phyloP scores from a whole-genome alignment of 2,888 invertebrate species.

The Fabriciana adippe region DNA sequence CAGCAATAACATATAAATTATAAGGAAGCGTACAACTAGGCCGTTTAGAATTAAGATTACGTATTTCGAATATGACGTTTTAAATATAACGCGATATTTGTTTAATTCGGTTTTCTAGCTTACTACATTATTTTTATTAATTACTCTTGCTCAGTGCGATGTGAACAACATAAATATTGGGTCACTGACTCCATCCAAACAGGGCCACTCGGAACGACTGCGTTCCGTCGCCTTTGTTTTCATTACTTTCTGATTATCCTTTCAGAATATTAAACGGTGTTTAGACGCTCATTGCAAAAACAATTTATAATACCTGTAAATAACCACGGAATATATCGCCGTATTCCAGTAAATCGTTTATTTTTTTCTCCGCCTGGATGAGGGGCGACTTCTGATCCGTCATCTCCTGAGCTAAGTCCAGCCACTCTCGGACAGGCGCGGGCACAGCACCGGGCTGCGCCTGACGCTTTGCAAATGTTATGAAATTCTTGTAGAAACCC shows the following conservation, averaged over 20 bases:
- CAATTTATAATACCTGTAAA: constrained; percentile 82
- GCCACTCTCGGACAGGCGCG: constrained; percentile 70
- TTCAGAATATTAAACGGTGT: constrained; percentile 32
- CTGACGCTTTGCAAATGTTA: constrained; percentile 81
- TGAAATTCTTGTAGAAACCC: constrained; percentile 85
- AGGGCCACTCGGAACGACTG: constrained; percentile 33
- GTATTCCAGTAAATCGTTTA: constrained; percentile 83
- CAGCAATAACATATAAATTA: background rate
- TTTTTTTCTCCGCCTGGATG: constrained; percentile 79
- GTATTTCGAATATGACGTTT: background rate
- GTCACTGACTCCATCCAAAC: constrained; percentile 46
- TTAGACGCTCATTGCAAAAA: constrained; percentile 21
- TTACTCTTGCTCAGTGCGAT: constrained; percentile 4
- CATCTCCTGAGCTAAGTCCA: constrained; percentile 85
- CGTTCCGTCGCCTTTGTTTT: constrained; percentile 34
- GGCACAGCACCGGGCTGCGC: constrained; percentile 63
- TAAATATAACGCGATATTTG: background rate
- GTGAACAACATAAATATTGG: constrained; percentile 40
- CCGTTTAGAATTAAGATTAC: background rate
- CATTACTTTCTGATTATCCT: constrained; percentile 36
- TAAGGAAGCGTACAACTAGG: constrained; percentile 11
- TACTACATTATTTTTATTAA: background rate
- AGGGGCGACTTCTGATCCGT: constrained; percentile 84
- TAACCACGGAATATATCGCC: constrained; percentile 86
- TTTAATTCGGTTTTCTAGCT: background rate